A percentile compares a stretch with the other conserved stretches of the same genome.
Evolutionary conservation across 2,888 invertebrate species (phyloP).

Genomic region (Strigamia transsilvanica): DNA sequence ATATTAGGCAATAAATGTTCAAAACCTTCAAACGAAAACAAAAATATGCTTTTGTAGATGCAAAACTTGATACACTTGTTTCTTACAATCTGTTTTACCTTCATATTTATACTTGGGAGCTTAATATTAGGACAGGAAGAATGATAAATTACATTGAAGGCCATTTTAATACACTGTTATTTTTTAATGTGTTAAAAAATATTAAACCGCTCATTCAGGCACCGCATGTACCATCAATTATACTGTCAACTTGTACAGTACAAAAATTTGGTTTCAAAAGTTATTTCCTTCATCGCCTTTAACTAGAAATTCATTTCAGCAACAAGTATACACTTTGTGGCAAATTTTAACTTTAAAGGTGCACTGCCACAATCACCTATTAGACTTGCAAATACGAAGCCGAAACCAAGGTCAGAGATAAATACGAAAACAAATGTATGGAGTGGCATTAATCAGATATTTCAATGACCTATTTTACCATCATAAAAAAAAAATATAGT

Average conservation of each 20-base stretch:
- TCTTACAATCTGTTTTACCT: background rate
- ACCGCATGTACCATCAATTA: background rate
- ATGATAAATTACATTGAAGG: conserved; percentile 21
- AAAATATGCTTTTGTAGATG: too few species aligned
- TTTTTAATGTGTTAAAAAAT: background rate
- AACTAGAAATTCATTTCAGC: background rate
- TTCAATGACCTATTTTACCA: conserved; percentile 30
- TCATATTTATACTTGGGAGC: conserved; percentile 2
- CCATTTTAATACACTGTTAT: background rate
- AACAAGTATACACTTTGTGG: conserved; percentile 12
- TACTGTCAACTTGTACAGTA: background rate
- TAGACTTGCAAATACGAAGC: background rate
- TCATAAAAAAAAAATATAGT: conserved; percentile 13
- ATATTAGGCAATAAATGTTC: too few species aligned
- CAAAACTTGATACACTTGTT: too few species aligned
- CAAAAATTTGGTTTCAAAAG: background rate
- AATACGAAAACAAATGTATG: background rate
- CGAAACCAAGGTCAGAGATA: conserved; percentile 14
- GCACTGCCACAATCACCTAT: background rate
- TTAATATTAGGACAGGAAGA: conserved; percentile 1
- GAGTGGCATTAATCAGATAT: conserved; percentile 13
- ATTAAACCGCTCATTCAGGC: background rate
- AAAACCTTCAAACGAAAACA: too few species aligned
- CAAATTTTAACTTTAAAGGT: background rate
- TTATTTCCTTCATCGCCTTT: background rate